Evolutionary conservation across 2,113 vertebrate species (phyloP).

Genomic region (Mustela lutreola): DNA sequence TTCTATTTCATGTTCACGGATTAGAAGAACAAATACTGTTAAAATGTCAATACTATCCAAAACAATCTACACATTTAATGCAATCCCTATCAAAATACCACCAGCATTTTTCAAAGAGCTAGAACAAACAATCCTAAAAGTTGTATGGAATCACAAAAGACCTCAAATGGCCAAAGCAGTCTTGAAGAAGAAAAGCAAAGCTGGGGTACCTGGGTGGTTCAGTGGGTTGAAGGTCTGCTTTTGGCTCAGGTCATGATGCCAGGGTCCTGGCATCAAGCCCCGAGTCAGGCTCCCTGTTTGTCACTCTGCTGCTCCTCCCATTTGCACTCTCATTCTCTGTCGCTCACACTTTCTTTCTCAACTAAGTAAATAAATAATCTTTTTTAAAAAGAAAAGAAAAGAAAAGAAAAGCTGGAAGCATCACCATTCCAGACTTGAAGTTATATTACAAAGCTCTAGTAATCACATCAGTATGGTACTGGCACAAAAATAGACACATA

Average conservation of each 20-base stretch:
- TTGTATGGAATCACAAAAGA: neutral
- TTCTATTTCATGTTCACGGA: neutral
- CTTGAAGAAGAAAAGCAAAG: neutral
- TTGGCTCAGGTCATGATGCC: too few relatives aligned
- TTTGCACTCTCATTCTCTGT: too few relatives aligned
- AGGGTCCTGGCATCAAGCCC: too few relatives aligned
- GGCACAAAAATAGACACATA: neutral
- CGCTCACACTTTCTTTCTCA: too few relatives aligned
- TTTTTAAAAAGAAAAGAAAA: neutral
- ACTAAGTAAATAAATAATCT: too few relatives aligned
- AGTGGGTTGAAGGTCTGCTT: too few relatives aligned
- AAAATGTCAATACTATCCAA: neutral
- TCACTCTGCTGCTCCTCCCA: too few relatives aligned
- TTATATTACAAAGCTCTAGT: neutral
- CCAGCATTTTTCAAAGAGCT: neutral
- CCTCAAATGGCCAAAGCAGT: neutral
- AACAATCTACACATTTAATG: neutral
- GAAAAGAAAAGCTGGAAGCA: neutral
- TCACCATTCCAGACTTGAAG: neutral
- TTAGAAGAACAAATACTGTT: neutral
- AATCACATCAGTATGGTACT: neutral
- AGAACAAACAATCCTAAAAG: neutral
- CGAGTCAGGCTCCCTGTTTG: too few relatives aligned
- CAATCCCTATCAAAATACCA: neutral
- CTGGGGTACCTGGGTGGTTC: neutral